Evolutionary conservation across 2,113 vertebrate genomes (phyloP), one percentile per base, ranked within the genome.

Genomic region (Cichladusa arquata): DNA sequence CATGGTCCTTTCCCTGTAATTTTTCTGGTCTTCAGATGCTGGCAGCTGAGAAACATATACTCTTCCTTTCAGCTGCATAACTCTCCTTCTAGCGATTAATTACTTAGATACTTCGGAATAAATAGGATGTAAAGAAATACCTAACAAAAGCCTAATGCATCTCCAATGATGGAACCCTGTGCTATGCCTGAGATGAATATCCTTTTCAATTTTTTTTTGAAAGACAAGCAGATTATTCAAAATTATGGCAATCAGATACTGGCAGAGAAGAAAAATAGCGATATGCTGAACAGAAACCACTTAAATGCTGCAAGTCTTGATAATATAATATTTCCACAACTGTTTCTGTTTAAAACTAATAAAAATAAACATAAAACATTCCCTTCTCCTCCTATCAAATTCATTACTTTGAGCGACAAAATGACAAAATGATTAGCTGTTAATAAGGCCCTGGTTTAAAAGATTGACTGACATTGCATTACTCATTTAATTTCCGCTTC

Each of bases 401-500:
- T 98, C 97, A 98, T 98, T 98, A 98, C 97, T 98, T 97, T 98
- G 98, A 98, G 98, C 95, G 96, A 98, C 98, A 98, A 98, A 98
- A 98, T 98, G 97, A 98, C 98, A 98, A 98, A 98, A 98, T 99
- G 98, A 99, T 99, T 99, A 99, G 98, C 98, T 98, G 98, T 98
- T 99, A 99, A 99, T 99, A 99, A 99, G 98, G 97, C 95, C 96
- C 97, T 96, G 97, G 98, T 98, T 98, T 98, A 97, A 97, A 98
- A 98, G 98, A 99, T 98, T 99, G 99, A 99, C 98, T 98, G 99
- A 98, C 98, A 98, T 97, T 93, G 97, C 98, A 98, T 99, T 98
- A 98, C 98, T 98, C 98, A 98, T 99, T 99, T 99, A 98, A 99
- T 99, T 99, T 99, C 98, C 98, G 98, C 97, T 98, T 99, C 98